Base-by-base conservation (phyloP, 2,113 vertebrate species). In the Thunnus maccoyii region DNA sequence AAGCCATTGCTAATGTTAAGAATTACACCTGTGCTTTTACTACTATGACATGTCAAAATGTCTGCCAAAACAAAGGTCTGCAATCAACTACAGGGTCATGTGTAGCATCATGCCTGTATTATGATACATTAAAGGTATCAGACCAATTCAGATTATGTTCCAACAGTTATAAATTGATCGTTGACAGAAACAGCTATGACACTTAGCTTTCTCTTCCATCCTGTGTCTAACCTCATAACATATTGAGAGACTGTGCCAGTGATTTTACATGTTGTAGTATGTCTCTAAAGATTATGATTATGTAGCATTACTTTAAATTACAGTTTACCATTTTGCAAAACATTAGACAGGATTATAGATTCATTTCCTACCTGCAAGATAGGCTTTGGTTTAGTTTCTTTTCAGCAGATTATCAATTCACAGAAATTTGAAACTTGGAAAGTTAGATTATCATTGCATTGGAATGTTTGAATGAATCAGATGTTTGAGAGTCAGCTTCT, bases 11-110 rank as follows among this genome's bases (percentile, higher is more conserved):
- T 74, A 17, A 54, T 50, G 61, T 70, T 78, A 61, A 16, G 55
- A 67, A 47, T 57, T 72, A 58, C 77, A 88, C 79, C 84, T 85
- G 86, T 22, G n/a, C 50, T 83, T 88, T 74, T 83, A 78, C 80
- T 76, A 75, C 68, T 30, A 48, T 70, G 71, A 76, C 80, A 64
- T 71, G 50, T 64, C 46, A 50, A 74, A 62, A 46, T 64, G 62
- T 71, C 56, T 55, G 62, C 75, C 86, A 82, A 66, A 57, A 57
- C 16, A 82, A 80, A 85, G 4, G 22, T 41, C 22, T 69, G n/a
- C 10, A 3, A 69, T 65, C 54, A 65, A 52, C 30, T 25, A 63
- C 50, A 32, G 48, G 25, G 47, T 36, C 17, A 46, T 12, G 18
- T 47, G 55, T 22, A 65, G 22, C 47, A 46, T 69, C 41, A 22